Percentiles rank a stretch among this genome's conserved stretches.
Evolutionary conservation across 2,113 vertebrate species (phyloP).

Genomic region (Orcinus orca): DNA sequence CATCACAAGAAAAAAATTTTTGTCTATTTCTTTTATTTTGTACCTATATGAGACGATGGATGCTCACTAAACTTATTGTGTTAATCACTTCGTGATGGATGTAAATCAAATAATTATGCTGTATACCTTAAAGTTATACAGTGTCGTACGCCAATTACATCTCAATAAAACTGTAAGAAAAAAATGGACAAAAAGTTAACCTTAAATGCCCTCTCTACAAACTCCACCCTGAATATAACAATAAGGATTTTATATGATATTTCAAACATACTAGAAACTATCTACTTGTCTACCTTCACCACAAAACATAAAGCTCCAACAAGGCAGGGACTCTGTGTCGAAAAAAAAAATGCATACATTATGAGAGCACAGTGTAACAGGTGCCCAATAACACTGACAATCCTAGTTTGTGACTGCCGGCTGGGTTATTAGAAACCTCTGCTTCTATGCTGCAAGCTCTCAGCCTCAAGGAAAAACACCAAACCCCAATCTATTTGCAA

Average conservation of each 20-base stretch:
- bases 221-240: neutral
- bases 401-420: neutral
- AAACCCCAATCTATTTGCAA: neutral
- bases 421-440: neutral
- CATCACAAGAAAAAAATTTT: no score
- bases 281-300: neutral
- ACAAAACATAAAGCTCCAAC: neutral
- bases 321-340: neutral
- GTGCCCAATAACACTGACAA: neutral
- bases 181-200: neutral
- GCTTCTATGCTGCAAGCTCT: neutral
- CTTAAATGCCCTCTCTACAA: neutral
- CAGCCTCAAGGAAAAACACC: neutral
- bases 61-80: no score
- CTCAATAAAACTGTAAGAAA: neutral
- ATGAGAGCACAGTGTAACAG: neutral
- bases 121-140: no score
- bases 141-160: neutral
- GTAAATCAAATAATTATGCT: no score
- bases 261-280: neutral
- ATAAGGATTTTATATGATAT: neutral
- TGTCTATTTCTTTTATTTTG: no score
- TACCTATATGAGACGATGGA: no score
- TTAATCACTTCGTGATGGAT: no score
- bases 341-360: neutral